phyloP scores from a whole-genome alignment of 2,113 vertebrate species.

The Notechis scutatus region DNA sequence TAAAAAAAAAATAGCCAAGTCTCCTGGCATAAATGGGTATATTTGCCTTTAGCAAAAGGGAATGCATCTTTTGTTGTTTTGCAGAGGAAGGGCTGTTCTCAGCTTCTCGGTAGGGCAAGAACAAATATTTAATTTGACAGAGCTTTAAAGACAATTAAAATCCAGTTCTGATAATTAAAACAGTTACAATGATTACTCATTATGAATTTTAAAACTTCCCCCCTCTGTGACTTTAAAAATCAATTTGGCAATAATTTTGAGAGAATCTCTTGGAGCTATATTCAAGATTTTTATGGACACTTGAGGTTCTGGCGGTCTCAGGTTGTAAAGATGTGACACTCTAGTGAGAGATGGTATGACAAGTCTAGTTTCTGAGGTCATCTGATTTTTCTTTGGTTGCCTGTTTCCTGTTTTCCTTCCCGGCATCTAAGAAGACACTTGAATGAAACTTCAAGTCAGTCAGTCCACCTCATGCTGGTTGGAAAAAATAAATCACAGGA shows the following conservation, averaged over 20 bases:
- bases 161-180: background rate
- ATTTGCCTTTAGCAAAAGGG: background rate
- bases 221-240: background rate
- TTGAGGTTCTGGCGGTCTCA: background rate
- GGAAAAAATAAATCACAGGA: background rate
- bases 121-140: background rate
- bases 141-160: background rate
- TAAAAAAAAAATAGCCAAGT: background rate
- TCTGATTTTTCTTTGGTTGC: background rate
- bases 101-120: background rate
- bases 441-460: background rate
- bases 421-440: background rate
- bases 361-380: background rate
- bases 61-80: background rate
- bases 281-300: background rate
- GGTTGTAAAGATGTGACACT: background rate
- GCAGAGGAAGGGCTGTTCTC: background rate
- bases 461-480: background rate
- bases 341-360: background rate
- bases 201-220: background rate
- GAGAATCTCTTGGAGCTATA: background rate
- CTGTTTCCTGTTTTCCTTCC: background rate
- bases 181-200: background rate
- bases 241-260: background rate
- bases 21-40: background rate